phyloP scores from a whole-genome alignment of 2,797 vertebrate species.

The Phrynocephalus vlangalii region DNA sequence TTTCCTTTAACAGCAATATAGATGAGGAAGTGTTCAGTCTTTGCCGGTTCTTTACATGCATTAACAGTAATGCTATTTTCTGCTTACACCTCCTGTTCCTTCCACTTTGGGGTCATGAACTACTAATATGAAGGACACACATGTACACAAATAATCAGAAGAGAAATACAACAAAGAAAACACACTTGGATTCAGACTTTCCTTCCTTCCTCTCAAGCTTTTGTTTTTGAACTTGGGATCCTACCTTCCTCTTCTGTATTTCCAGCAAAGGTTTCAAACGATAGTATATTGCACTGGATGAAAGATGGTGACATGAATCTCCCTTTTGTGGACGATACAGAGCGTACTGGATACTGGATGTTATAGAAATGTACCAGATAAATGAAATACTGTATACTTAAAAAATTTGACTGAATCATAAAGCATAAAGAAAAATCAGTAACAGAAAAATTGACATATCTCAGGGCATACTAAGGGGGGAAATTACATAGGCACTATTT shows the following conservation, averaged over 20 bases:
- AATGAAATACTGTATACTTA: not conserved
- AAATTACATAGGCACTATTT: not conserved
- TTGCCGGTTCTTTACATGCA: not conserved
- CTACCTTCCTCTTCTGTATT: not conserved
- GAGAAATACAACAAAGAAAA: not conserved
- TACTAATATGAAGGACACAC: no score
- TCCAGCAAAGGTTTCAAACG: not conserved
- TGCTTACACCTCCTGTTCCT: not conserved
- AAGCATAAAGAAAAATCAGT: not conserved
- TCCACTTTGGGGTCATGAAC: no score
- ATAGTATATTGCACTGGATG: not conserved
- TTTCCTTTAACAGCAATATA: not conserved
- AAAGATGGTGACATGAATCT: not conserved
- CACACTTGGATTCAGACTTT: not conserved
- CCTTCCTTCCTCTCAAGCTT: not conserved
- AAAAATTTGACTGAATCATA: not conserved
- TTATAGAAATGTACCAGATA: not conserved
- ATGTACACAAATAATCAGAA: not conserved
- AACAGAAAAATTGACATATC: not conserved
- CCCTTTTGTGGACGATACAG: not conserved
- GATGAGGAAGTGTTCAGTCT: not conserved
- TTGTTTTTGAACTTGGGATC: not conserved
- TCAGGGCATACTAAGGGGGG: not conserved
- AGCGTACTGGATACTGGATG: not conserved
- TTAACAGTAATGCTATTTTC: not conserved